Conservation (phyloP, 1,140 invertebrate species). For the Coptotermes formosanus region DNA sequence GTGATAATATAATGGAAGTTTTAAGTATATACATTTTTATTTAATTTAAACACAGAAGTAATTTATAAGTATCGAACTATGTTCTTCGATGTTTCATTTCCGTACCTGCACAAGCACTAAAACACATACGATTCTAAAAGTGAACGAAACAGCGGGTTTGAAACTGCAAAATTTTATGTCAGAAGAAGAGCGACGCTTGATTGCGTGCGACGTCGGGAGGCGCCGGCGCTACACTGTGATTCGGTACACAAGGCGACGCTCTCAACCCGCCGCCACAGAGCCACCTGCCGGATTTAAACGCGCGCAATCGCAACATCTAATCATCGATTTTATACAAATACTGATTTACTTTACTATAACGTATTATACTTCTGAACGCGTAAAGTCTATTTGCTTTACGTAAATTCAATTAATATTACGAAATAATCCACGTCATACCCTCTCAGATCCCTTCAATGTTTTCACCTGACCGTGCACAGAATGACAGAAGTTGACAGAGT, state of each 20-base stretch:
- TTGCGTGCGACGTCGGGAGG: neutral
- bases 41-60: neutral
- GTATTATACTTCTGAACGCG: no score
- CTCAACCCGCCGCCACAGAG: neutral
- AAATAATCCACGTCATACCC: no score
- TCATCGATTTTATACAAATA: neutral
- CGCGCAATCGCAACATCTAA: slow-evolving; percentile 1
- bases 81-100: neutral
- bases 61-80: neutral
- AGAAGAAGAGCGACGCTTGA: neutral
- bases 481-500: no score
- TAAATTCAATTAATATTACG: no score
- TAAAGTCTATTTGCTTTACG: no score
- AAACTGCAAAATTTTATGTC: neutral
- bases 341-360: no score
- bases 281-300: neutral
- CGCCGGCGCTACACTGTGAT: neutral
- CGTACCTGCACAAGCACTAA: neutral
- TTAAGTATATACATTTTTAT: neutral
- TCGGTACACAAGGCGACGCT: neutral
- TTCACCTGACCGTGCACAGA: no score
- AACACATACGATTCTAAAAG: neutral
- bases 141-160: neutral
- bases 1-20: neutral
- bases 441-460: no score